These are phyloP conservation scores for Laothoe populi DNA, from an alignment of 2,888 invertebrate genomes.

Conservation along the genomic window DNA sequence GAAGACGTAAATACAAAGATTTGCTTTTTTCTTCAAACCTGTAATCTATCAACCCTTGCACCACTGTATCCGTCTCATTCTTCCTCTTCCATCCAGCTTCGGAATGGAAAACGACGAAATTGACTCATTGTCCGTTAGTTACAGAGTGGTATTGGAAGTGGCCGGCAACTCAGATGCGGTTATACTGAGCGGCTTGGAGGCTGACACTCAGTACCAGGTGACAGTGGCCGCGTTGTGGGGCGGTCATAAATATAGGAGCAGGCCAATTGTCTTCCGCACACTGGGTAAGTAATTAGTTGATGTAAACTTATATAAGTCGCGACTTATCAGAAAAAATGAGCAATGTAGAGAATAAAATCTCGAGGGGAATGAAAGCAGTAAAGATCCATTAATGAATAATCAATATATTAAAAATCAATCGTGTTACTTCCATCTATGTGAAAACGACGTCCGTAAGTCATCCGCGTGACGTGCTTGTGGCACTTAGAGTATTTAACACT, in stretches of 20 bases:
- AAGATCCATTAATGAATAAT: too few species aligned
- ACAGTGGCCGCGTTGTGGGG: slow-evolving; percentile 93
- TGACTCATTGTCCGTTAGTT: slow-evolving; percentile 91
- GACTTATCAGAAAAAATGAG: too few species aligned
- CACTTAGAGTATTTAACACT: too few species aligned
- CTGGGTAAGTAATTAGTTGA: slow-evolving; percentile 88
- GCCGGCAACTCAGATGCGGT: slow-evolving; percentile 95
- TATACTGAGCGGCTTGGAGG: slow-evolving; percentile 91
- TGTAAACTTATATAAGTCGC: too few species aligned
- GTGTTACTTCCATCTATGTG: too few species aligned
- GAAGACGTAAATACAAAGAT: too few species aligned
- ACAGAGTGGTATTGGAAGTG: slow-evolving; percentile 96
- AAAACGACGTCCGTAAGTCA: too few species aligned
- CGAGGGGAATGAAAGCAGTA: too few species aligned
- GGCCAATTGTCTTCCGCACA: slow-evolving; percentile 95
- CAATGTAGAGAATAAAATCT: too few species aligned
- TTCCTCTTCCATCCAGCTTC: slow-evolving; percentile 60
- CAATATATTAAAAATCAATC: too few species aligned
- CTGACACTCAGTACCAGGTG: slow-evolving; percentile 95
- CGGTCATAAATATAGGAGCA: slow-evolving; percentile 92
- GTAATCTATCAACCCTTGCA: neutral
- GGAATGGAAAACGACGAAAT: slow-evolving; percentile 74
- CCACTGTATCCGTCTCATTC: slow-evolving; percentile 41
- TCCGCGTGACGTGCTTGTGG: too few species aligned
- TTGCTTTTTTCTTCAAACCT: neutral